phyloP scores from a whole-genome alignment of 2,888 invertebrate species.

The Ennomos erosarius region DNA sequence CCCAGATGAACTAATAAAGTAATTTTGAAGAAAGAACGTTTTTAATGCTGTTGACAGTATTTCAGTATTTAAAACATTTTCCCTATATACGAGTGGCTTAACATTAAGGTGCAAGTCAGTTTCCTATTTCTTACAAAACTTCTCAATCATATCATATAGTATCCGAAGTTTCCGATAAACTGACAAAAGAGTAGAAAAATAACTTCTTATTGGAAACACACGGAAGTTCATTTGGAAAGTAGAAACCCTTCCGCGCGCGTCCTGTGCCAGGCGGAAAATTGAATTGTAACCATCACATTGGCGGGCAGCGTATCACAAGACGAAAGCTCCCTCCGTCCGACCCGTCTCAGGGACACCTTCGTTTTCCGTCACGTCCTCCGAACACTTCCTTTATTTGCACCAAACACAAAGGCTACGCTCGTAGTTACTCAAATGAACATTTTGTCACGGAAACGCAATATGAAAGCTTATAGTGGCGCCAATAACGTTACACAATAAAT shows the following conservation, averaged over 20 bases:
- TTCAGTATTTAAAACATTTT: no score
- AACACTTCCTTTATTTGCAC: conserved; percentile 55
- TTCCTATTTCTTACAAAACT: neutral
- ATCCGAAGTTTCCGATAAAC: conserved; percentile 6
- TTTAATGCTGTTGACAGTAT: no score
- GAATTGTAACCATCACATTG: conserved; percentile 62
- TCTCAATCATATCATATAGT: neutral
- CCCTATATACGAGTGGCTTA: no score
- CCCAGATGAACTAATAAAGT: no score
- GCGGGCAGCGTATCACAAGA: conserved; percentile 52
- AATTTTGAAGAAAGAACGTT: no score
- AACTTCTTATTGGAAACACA: conserved; percentile 31
- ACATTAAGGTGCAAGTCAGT: no score
- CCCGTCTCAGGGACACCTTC: conserved; percentile 43
- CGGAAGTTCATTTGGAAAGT: conserved; percentile 34
- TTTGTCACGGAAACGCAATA: conserved; percentile 44
- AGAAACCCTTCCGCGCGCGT: conserved; percentile 39
- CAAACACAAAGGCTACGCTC: conserved; percentile 44
- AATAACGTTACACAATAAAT: conserved; percentile 37
- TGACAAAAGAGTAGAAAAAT: conserved; percentile 26
- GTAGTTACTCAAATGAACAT: conserved; percentile 37
- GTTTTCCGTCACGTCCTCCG: conserved; percentile 52
- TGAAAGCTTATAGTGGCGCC: conserved; percentile 43
- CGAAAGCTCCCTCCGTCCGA: conserved; percentile 41
- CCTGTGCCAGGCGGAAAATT: conserved; percentile 60